A percentile compares a stretch with the other conserved stretches of the same genome.
Evolutionary conservation across 2,888 invertebrate genomes (phyloP).

Genomic region (Drosophila nr. fundita): DNA sequence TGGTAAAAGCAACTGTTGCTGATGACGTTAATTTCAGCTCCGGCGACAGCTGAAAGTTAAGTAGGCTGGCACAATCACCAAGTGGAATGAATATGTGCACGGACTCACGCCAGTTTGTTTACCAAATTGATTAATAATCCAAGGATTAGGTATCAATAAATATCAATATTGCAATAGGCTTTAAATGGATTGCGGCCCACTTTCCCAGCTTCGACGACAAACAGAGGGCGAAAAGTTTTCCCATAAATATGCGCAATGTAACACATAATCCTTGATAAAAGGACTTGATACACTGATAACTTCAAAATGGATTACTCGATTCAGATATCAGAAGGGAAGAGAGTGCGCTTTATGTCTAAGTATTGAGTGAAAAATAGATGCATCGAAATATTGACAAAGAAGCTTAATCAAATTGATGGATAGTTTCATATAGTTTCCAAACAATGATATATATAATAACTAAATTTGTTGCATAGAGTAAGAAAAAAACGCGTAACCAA

Average conservation of each 20-base stretch:
- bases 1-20: conserved; percentile 38
- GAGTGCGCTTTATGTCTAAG: conserved; percentile 23
- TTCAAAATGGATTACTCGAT: conserved; percentile 61
- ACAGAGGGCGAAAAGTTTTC: conserved; percentile 39
- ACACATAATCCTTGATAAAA: conserved; percentile 36
- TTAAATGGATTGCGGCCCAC: conserved; percentile 8
- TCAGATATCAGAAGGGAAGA: conserved; percentile 9
- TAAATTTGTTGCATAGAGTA: not conserved
- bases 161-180: conserved; percentile 27
- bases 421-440: not conserved
- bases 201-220: conserved; percentile 12
- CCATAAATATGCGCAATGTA: conserved; percentile 45
- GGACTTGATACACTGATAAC: conserved; percentile 67
- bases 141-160: conserved; percentile 42
- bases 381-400: not conserved
- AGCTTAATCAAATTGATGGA: not conserved
- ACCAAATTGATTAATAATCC: conserved; percentile 53
- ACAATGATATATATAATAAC: not conserved
- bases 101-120: conserved; percentile 28
- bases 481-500: not conserved
- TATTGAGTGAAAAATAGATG: not conserved
- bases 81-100: conserved; percentile 30
- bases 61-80: conserved; percentile 15
- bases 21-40: conserved; percentile 38
- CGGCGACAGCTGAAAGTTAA: conserved; percentile 16